phyloP scores from a whole-genome alignment of 2,797 vertebrate species.

The Phoxinus dragarum region DNA sequence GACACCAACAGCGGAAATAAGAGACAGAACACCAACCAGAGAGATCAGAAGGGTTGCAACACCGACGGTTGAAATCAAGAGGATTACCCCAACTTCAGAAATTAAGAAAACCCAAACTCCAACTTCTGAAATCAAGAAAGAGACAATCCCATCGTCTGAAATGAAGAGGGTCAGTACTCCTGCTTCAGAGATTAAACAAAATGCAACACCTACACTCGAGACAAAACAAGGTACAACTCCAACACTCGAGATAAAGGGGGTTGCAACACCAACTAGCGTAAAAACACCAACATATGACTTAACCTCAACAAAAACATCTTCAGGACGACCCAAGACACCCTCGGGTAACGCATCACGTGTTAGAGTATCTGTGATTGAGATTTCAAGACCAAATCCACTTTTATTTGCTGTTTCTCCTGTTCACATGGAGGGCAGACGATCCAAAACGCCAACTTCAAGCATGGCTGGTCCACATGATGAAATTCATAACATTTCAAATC shows the following conservation, averaged over 20 bases:
- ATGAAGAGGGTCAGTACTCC: conserved; percentile 52
- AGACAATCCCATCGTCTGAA: conserved; percentile 52
- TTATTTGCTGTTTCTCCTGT: conserved; percentile 78
- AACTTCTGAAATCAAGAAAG: conserved; percentile 57
- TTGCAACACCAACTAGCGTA: conserved; percentile 52
- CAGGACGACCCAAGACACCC: conserved; percentile 74
- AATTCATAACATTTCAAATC: conserved; percentile 58
- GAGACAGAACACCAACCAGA: conserved; percentile 59
- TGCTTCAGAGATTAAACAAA: conserved; percentile 58
- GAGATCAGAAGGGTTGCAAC: conserved; percentile 57
- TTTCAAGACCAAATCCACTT: conserved; percentile 80
- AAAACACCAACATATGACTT: conserved; percentile 72
- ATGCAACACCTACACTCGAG: conserved; percentile 58
- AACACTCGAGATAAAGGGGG: conserved; percentile 35
- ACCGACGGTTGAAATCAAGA: conserved; percentile 53
- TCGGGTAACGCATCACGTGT: conserved; percentile 65
- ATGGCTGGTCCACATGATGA: conserved; percentile 53
- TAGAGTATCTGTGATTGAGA: conserved; percentile 74
- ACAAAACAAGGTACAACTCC: conserved; percentile 41
- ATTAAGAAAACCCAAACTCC: conserved; percentile 60
- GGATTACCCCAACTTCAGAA: conserved; percentile 55
- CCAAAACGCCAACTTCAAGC: conserved; percentile 64
- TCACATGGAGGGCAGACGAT: conserved; percentile 70
- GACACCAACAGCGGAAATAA: conserved; percentile 54
- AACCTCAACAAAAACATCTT: conserved; percentile 61